Base-by-base conservation (phyloP, 2,113 vertebrate species). In the Carassius carassius region DNA sequence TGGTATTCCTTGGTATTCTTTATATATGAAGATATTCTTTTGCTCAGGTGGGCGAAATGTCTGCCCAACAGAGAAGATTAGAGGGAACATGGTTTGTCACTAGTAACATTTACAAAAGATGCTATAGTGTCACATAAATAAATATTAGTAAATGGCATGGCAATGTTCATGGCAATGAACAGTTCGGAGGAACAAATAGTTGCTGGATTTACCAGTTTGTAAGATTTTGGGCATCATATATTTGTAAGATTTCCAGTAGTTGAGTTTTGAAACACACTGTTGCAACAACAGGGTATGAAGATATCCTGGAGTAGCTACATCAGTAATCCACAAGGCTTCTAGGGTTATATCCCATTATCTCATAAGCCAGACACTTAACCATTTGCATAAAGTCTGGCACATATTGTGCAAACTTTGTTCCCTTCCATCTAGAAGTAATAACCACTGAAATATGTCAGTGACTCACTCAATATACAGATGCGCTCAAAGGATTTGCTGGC, bases 401-500 rank as follows among this genome's bases (percentile, higher is more conserved):
- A 32, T 67, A 67, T 32, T 8, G 63, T 67, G 16, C 63, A 67
- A 32, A 65, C 63, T 32, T 29, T 32, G 25, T 67, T 67, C 6
- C 29, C 29, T 25, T 32, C 29, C 14, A 67, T 67, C 63, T 16
- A 67, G 63, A 67, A 67, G 25, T 32, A 67, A 32, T 67, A 32
- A 67, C 32, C 63, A 65, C 63, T 67, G 63, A 67, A 51, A 67
- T 67, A 9, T 67, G 32, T 67, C 63, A 67, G 63, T 67, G 63
- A 35, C 14, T 17, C 63, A 25, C 63, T 32, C 63, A 32, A 67
- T 67, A 67, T 67, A 29, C 29, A 67, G 63, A 67, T 67, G 63
- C 0, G 14, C 25, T 67, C 14, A 67, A 67, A 67, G 29, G 29
- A 67, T 67, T 67, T 67, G 29, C 17, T 67, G 63, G 63, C 25